phyloP scores from a whole-genome alignment of 2,113 vertebrate species.

The Chloropsis hardwickii region DNA sequence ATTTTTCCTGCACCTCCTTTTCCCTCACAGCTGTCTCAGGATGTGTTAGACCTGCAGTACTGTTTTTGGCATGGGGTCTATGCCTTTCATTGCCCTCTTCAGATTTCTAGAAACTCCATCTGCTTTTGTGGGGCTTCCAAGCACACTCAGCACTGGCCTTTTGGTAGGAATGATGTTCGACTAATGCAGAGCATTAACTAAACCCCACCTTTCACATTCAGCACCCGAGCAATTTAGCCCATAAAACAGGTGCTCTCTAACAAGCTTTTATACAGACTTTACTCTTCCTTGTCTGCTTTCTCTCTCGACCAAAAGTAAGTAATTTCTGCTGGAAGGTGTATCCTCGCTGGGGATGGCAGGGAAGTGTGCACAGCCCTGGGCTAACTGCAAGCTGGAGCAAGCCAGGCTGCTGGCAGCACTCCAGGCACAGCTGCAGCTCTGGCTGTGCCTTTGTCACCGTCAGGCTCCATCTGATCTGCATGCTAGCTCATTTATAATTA shows the following conservation, averaged over 20 bases:
- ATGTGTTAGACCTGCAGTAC: background rate
- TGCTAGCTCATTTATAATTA: background rate
- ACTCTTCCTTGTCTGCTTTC: background rate
- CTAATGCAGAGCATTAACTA: fast-evolving
- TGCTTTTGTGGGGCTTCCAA: background rate
- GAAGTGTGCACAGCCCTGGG: background rate
- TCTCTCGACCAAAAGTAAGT: background rate
- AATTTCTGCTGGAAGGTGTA: background rate
- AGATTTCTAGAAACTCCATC: background rate
- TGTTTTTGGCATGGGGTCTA: background rate
- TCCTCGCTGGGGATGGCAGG: background rate
- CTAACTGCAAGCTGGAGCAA: background rate
- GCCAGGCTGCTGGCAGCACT: background rate
- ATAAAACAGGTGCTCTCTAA: background rate
- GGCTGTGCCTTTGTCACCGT: background rate
- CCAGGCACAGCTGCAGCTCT: background rate
- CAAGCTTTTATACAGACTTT: background rate
- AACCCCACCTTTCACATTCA: background rate
- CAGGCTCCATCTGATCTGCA: background rate
- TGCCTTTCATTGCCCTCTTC: background rate
- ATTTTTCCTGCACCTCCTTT: background rate
- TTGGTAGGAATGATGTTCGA: fast-evolving
- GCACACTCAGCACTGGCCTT: background rate
- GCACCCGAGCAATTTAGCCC: fast-evolving
- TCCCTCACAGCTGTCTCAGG: background rate